A percentile compares a stretch with the other conserved stretches of the same genome.
Evolutionary conservation across 1,140 invertebrate species (phyloP).

Genomic region (Leptinotarsa undecemlineata): DNA sequence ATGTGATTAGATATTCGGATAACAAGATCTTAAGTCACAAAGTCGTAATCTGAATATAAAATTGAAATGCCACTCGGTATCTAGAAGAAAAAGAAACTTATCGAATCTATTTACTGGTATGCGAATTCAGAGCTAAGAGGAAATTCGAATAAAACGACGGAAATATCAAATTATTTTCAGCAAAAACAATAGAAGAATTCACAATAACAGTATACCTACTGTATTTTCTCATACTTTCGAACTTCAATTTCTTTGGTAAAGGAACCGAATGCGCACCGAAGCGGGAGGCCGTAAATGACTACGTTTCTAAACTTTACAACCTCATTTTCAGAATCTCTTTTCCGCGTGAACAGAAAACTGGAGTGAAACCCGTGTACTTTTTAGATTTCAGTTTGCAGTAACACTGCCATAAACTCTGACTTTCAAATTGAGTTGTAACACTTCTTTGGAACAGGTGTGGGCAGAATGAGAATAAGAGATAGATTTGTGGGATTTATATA

Average conservation of each 20-base stretch:
- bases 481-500: neutral
- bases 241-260: neutral
- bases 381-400: conserved; percentile 5
- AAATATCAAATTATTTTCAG: neutral
- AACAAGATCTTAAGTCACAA: no score
- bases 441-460: neutral
- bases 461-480: neutral
- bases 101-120: no score
- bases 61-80: no score
- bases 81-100: no score
- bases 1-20: no score
- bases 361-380: neutral
- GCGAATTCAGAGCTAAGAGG: no score
- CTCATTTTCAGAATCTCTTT: conserved; percentile 6
- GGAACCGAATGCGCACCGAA: neutral
- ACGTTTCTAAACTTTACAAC: conserved; percentile 6
- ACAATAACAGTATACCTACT: neutral
- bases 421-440: neutral
- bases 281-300: neutral
- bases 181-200: neutral
- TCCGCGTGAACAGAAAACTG: neutral
- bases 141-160: neutral
- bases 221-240: neutral
- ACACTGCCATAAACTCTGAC: neutral
- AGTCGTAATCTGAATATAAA: no score